phyloP scores from a whole-genome alignment of 2,888 invertebrate species.

The Dasysyrphus albostriatus region DNA sequence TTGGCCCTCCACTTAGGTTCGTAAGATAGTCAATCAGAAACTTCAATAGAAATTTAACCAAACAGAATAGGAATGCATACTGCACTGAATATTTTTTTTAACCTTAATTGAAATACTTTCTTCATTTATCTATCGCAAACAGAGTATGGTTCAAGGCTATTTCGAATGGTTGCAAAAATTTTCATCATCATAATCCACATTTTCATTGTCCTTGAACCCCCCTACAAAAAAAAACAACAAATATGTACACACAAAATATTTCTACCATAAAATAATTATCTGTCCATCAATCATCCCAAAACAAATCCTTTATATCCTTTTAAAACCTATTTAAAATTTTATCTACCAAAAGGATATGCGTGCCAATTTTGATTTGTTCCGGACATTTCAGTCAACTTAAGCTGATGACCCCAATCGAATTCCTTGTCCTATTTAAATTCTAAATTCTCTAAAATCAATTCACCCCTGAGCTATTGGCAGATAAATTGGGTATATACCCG shows the following conservation, averaged over 20 bases:
- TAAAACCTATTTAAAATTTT: constrained; percentile 7
- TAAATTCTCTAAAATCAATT: constrained; percentile 33
- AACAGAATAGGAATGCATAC: no score
- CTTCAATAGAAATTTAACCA: no score
- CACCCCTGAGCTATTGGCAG: constrained; percentile 6
- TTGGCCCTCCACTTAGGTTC: no score
- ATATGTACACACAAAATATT: background rate
- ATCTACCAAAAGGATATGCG: constrained; percentile 13
- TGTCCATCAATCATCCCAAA: constrained; percentile 24
- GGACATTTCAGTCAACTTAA: constrained; percentile 8
- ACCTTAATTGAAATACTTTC: constrained; percentile 2
- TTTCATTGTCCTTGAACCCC: constrained; percentile 13
- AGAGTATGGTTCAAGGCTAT: background rate
- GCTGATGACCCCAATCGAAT: constrained; percentile 6
- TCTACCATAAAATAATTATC: constrained; percentile 9
- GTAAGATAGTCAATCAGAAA: no score
- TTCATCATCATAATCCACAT: background rate
- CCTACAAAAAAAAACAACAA: background rate
- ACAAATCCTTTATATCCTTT: constrained; percentile 17
- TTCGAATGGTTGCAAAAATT: constrained; percentile 1
- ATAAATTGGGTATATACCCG: background rate
- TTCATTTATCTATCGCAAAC: constrained; percentile 10
- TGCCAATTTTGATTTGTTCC: constrained; percentile 25
- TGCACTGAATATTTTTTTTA: background rate
- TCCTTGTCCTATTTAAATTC: constrained; percentile 28